Percentiles rank a stretch among this genome's conserved stretches.
Conservation (phyloP, 2,888 invertebrate species). For the Caenorhabditis doughertyi region DNA sequence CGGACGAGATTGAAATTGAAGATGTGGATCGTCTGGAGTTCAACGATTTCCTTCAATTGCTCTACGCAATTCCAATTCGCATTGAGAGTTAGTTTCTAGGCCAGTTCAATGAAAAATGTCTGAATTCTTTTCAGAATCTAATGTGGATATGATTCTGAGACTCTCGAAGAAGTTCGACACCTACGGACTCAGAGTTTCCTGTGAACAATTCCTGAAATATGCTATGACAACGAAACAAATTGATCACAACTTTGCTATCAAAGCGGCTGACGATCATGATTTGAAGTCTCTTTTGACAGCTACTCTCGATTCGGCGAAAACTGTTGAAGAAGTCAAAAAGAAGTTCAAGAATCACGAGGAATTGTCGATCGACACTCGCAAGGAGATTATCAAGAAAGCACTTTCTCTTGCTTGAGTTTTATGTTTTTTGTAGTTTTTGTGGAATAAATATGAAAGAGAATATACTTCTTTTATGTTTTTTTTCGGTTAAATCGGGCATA, state of each 20-base stretch:
- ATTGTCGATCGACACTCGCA: conserved; percentile 6
- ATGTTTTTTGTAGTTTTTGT: neutral
- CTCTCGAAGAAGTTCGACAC: conserved; percentile 1
- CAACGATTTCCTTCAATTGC: conserved; percentile 30
- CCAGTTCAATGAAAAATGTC: neutral
- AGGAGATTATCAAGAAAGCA: conserved; percentile 6
- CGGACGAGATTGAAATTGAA: neutral
- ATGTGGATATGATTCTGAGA: conserved; percentile 22
- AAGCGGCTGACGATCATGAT: neutral
- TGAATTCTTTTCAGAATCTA: conserved; percentile 8
- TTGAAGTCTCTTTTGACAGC: neutral
- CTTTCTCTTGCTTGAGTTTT: conserved; percentile 13
- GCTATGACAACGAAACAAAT: neutral
- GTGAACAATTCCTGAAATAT: conserved; percentile 19
- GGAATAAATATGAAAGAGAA: too few species aligned
- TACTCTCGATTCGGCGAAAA: conserved; percentile 9
- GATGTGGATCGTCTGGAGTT: conserved; percentile 33
- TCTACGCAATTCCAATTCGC: conserved; percentile 45
- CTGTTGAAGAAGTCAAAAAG: conserved; percentile 10
- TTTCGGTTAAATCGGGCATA: too few species aligned
- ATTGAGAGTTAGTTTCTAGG: conserved; percentile 25
- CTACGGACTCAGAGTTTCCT: conserved; percentile 8
- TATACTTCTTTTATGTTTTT: too few species aligned
- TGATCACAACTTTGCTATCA: neutral
- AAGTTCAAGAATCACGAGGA: neutral